phyloP scores from a whole-genome alignment of 1,140 invertebrate genomes.

The Diprion similis region DNA sequence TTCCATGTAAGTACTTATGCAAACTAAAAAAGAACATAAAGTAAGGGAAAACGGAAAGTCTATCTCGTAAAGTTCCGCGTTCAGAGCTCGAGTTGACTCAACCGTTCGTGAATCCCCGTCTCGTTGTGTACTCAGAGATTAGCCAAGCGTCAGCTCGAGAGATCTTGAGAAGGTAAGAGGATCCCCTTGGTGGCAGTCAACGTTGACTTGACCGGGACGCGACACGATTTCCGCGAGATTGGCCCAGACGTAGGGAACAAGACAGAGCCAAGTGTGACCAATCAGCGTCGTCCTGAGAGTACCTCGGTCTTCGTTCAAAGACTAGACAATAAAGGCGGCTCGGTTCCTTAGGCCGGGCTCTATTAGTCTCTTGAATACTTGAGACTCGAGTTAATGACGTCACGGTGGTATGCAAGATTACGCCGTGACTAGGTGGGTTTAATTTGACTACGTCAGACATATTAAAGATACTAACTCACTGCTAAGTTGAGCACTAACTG shows the following conservation, averaged over 20 bases:
- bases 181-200: background rate
- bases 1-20: no score
- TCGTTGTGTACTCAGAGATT: background rate
- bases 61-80: no score
- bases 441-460: background rate
- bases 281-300: no score
- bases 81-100: background rate
- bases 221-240: background rate
- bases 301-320: no score
- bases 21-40: no score
- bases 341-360: background rate
- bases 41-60: no score
- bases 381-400: conserved; percentile 7
- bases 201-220: conserved; percentile 4
- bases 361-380: background rate
- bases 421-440: background rate
- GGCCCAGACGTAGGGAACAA: background rate
- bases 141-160: conserved; percentile 4
- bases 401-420: background rate
- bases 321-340: no score
- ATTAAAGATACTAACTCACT: conserved; percentile 1
- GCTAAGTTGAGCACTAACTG: background rate
- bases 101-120: background rate
- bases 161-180: background rate
- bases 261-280: background rate